phyloP scores from a whole-genome alignment of 2,797 vertebrate species.

The Sebastes diaconus region DNA sequence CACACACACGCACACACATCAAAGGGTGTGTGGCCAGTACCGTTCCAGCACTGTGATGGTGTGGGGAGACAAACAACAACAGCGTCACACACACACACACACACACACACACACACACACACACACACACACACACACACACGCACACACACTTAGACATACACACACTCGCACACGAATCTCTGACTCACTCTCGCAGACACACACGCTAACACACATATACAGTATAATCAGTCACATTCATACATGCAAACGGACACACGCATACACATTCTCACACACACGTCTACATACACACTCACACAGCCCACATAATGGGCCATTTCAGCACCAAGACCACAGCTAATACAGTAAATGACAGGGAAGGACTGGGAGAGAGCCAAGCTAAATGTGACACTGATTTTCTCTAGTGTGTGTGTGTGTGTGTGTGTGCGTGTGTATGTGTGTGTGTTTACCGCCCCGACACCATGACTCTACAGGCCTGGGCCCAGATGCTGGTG shows the following conservation, averaged over 20 bases:
- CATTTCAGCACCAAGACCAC: slow-evolving; percentile 84
- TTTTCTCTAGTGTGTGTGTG: slow-evolving; percentile 58
- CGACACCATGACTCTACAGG: slow-evolving; percentile 56
- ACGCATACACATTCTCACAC: slow-evolving; percentile 26
- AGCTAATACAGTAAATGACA: slow-evolving; percentile 85
- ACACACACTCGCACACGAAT: slow-evolving; percentile 22
- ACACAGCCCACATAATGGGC: slow-evolving; percentile 76
- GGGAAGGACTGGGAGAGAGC: slow-evolving; percentile 64
- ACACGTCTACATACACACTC: slow-evolving; percentile 48
- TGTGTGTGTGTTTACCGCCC: slow-evolving; percentile 55
- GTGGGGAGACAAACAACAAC: slow-evolving; percentile 77
- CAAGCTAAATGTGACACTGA: slow-evolving; percentile 75
- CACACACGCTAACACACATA: slow-evolving; percentile 53
- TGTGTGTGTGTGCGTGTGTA: slow-evolving; percentile 31
- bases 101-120: slow-evolving; percentile 53
- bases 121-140: slow-evolving; percentile 34
- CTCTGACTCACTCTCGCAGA: slow-evolving; percentile 32
- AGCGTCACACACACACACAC: slow-evolving; percentile 46
- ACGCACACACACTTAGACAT: not conserved
- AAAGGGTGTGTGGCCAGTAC: slow-evolving; percentile 69
- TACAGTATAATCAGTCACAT: slow-evolving; percentile 63
- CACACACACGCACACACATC: slow-evolving; percentile 59
- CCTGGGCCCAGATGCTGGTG: slow-evolving; percentile 72
- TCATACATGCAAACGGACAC: slow-evolving; percentile 59
- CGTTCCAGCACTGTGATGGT: slow-evolving; percentile 56